A percentile compares a stretch with the other conserved stretches of the same genome.
phyloP scores from a whole-genome alignment of 2,797 vertebrate species.

The Tenualosa thibaudeaui region DNA sequence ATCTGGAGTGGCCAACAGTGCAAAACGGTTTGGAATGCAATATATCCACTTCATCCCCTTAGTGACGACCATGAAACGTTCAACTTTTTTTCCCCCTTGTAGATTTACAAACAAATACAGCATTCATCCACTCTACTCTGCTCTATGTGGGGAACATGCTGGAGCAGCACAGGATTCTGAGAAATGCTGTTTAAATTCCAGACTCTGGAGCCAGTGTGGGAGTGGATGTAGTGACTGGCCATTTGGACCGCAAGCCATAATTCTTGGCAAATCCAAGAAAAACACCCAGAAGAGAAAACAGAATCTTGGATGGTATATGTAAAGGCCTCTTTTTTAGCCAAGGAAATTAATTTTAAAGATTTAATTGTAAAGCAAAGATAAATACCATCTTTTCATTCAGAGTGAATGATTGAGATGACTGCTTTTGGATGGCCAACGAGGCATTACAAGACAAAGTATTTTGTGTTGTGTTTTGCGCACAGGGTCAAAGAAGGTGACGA shows the following conservation, averaged over 20 bases:
- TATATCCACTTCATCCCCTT: background rate
- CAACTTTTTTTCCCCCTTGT: background rate
- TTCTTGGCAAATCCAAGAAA: background rate
- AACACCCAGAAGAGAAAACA: background rate
- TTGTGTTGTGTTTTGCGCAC: background rate
- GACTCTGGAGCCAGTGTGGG: background rate
- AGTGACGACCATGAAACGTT: background rate
- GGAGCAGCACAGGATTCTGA: background rate
- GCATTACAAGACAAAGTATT: background rate
- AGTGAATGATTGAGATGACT: background rate
- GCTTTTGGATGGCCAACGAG: background rate
- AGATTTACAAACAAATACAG: background rate
- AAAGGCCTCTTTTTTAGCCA: background rate
- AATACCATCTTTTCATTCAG: background rate
- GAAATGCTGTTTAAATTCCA: background rate
- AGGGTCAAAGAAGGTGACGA: background rate
- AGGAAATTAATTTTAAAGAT: background rate
- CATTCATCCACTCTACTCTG: background rate
- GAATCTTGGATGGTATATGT: background rate
- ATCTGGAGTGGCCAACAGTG: slow-evolving; percentile 50
- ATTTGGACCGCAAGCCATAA: background rate
- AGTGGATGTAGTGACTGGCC: background rate
- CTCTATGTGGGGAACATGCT: background rate
- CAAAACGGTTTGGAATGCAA: slow-evolving; percentile 35
- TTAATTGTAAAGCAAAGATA: background rate